Evolutionary conservation across 2,113 vertebrate species (phyloP).

Genomic region (Amia ocellicauda): DNA sequence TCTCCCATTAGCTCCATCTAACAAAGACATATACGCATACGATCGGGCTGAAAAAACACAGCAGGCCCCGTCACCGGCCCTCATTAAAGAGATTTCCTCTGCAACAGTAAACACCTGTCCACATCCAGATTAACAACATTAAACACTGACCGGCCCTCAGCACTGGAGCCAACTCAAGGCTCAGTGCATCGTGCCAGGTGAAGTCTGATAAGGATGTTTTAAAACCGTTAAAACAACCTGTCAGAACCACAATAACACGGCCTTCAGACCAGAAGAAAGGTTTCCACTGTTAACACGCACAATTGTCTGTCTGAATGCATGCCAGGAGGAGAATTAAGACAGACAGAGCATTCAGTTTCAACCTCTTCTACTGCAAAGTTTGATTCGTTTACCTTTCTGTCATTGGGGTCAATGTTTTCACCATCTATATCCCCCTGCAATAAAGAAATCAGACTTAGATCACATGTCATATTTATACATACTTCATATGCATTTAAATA

Average conservation of each 20-base stretch:
- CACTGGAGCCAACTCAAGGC: background rate
- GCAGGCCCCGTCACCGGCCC: background rate
- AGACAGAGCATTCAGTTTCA: no score
- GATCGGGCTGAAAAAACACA: constrained; percentile 20
- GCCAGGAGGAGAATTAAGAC: no score
- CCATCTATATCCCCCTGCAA: constrained; percentile 85
- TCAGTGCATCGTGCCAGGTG: background rate
- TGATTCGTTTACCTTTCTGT: constrained; percentile 81
- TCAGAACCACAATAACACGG: constrained; percentile 8
- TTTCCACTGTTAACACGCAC: background rate
- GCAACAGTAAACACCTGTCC: constrained; percentile 15
- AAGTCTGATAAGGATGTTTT: constrained; percentile 15
- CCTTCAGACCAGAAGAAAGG: background rate
- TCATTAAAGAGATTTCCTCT: constrained; percentile 24
- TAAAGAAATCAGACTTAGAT: constrained; percentile 14
- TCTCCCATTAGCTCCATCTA: background rate
- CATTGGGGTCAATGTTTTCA: constrained; percentile 67
- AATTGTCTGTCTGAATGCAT: no score
- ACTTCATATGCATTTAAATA: no score
- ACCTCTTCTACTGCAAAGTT: no score
- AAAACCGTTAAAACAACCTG: constrained; percentile 8
- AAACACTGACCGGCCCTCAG: background rate
- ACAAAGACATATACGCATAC: background rate
- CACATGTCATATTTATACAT: background rate
- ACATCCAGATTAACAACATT: background rate